These are phyloP conservation scores for Chiridota heheva DNA, from an alignment of 35 echinoderm and acorn worm species.

Conservation along the genomic window DNA sequence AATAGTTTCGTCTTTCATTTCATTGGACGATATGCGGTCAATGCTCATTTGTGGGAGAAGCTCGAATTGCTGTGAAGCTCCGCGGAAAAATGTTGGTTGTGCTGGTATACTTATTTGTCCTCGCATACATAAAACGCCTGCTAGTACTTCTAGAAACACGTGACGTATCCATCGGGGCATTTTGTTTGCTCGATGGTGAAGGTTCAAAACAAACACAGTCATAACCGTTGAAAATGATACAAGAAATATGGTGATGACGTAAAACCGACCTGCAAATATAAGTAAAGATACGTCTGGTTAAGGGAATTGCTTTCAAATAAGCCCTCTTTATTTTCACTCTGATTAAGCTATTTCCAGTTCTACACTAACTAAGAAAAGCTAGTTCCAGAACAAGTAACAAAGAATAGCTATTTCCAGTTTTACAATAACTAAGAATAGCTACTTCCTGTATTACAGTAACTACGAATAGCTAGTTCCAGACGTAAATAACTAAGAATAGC, in stretches of 20 bases:
- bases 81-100: constrained; percentile 33
- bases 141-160: constrained; percentile 85
- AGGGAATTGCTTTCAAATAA: not conserved
- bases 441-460: no score
- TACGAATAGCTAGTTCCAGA: no score
- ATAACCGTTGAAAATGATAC: constrained; percentile 89
- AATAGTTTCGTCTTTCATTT: constrained; percentile 55
- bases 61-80: constrained; percentile 56
- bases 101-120: constrained; percentile 25
- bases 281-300: not conserved
- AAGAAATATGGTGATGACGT: constrained; percentile 88
- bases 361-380: not conserved
- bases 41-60: constrained; percentile 49
- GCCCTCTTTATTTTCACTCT: no score
- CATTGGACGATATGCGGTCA: constrained; percentile 7
- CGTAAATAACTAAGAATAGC: no score
- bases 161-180: constrained; percentile 84
- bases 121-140: constrained; percentile 66
- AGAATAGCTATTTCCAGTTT: not conserved
- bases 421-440: not conserved
- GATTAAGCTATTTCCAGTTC: not conserved
- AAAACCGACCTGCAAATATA: constrained; percentile 78
- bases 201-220: constrained; percentile 90
- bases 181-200: constrained; percentile 80
- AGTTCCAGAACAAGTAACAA: not conserved